Evolutionary conservation across 2,888 invertebrate species (phyloP).

Genomic region (Minunthozetes semirufus): DNA sequence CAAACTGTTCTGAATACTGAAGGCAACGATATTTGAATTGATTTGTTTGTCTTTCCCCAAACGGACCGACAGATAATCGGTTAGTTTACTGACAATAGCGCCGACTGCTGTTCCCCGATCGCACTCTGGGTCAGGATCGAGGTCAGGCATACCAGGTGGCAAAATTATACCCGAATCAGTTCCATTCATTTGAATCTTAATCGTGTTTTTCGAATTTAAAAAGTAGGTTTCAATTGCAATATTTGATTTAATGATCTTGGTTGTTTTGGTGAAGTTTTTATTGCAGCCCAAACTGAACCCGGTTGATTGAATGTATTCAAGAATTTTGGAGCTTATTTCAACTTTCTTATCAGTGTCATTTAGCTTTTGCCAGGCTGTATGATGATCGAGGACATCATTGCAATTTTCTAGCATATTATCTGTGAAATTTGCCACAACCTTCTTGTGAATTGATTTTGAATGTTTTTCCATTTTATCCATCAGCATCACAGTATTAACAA

Average conservation of each 20-base stretch:
- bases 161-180: not conserved
- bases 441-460: not conserved
- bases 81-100: conserved; percentile 22
- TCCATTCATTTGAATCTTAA: not conserved
- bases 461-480: not conserved
- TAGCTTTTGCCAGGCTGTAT: not conserved
- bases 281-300: conserved; percentile 21
- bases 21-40: conserved; percentile 33
- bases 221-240: conserved; percentile 24
- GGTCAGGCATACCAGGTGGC: not conserved
- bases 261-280: not conserved
- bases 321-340: not conserved
- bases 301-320: not conserved
- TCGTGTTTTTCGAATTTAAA: conserved; percentile 14
- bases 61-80: not conserved
- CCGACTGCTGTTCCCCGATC: conserved; percentile 15
- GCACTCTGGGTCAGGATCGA: not conserved
- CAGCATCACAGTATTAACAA: not conserved
- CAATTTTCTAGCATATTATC: conserved; percentile 19
- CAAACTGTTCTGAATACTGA: conserved; percentile 18
- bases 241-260: not conserved
- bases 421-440: not conserved
- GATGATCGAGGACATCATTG: not conserved
- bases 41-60: not conserved
- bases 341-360: not conserved